A percentile compares a stretch with the other conserved stretches of the same genome.
Evolutionary conservation across 1,140 invertebrate species (phyloP).

Genomic region (Physella acuta): DNA sequence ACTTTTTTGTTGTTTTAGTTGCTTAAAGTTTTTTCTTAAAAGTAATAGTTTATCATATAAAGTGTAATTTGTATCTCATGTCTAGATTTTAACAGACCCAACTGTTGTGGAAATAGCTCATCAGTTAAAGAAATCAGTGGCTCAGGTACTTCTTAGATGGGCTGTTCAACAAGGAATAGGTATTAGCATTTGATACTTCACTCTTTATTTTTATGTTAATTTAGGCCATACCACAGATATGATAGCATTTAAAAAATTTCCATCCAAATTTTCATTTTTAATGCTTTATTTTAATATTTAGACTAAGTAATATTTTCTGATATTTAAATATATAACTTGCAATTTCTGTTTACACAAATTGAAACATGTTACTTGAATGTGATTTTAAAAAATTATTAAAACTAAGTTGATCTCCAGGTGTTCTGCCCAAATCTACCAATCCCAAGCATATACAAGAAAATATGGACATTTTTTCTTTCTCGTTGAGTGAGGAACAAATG

Average conservation of each 20-base stretch:
- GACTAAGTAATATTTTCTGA: background rate
- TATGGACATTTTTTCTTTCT: slow-evolving; percentile 68
- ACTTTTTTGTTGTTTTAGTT: background rate
- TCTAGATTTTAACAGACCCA: slow-evolving; percentile 45
- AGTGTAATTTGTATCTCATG: background rate
- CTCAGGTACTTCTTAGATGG: slow-evolving; percentile 58
- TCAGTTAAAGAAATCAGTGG: slow-evolving; percentile 40
- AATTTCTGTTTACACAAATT: too few species aligned
- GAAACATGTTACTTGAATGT: too few species aligned
- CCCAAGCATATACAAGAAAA: slow-evolving; percentile 69
- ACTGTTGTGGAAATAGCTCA: slow-evolving; percentile 44
- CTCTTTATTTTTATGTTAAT: background rate
- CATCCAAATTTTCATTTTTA: background rate
- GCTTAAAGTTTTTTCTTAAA: background rate
- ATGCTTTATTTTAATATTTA: background rate
- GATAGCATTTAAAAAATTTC: background rate
- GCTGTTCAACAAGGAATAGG: slow-evolving; percentile 55
- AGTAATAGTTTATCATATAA: background rate
- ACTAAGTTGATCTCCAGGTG: slow-evolving; percentile 63
- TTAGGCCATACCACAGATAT: background rate
- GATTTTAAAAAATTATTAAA: too few species aligned
- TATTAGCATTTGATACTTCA: slow-evolving; percentile 21
- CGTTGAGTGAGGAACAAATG: slow-evolving; percentile 66
- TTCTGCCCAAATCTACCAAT: slow-evolving; percentile 73
- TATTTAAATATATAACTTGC: background rate